Evolutionary conservation across 2,113 vertebrate species (phyloP).

Genomic region (Neopipo cinnamomea): DNA sequence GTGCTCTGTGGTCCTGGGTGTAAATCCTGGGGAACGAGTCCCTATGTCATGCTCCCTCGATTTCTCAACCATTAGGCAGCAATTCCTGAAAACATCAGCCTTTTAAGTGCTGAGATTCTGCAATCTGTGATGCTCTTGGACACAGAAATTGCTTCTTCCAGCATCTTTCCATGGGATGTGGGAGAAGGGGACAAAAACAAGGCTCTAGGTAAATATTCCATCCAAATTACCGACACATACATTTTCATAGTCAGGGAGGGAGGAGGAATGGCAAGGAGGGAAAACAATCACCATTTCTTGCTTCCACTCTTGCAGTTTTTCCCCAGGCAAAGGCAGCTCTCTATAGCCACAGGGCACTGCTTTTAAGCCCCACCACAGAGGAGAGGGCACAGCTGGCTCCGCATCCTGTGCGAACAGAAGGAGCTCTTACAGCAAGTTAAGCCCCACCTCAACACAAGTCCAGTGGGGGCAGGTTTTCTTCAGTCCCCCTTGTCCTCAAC

Average conservation of each 20-base stretch:
- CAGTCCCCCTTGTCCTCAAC: neutral
- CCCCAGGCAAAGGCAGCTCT: neutral
- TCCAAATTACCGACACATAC: neutral
- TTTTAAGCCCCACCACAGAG: neutral
- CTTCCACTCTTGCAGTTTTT: neutral
- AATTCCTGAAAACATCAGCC: neutral
- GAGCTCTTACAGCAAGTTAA: neutral
- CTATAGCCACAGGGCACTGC: fast-evolving
- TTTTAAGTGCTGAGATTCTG: neutral
- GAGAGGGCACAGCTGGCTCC: neutral
- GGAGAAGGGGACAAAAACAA: neutral
- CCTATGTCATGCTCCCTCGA: fast-evolving
- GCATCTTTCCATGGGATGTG: neutral
- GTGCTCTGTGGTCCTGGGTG: neutral
- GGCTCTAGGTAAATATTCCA: neutral
- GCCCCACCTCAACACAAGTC: neutral
- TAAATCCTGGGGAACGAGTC: neutral
- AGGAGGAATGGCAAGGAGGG: neutral
- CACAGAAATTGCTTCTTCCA: neutral
- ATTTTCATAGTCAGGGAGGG: neutral
- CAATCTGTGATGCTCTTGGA: neutral
- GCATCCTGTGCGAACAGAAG: neutral
- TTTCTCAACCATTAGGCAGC: neutral
- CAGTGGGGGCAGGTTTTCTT: neutral
- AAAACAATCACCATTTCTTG: neutral